Evolutionary conservation across 2,888 invertebrate genomes (phyloP).

Genomic region (Ennomos fuscantarius): DNA sequence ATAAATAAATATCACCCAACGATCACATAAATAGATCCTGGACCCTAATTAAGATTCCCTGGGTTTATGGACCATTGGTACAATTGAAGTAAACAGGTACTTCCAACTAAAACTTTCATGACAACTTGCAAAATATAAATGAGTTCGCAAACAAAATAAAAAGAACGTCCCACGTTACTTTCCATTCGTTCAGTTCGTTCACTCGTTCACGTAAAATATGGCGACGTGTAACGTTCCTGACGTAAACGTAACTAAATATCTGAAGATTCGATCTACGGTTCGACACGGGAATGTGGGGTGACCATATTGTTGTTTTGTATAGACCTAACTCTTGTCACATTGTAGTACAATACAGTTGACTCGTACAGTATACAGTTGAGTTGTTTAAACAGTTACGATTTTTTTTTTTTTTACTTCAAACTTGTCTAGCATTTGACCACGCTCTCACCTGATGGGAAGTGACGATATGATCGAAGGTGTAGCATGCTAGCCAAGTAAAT

Average conservation of each 20-base stretch:
- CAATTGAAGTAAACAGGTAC: neutral
- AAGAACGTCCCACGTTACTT: constrained; percentile 16
- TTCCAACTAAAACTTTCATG: constrained; percentile 5
- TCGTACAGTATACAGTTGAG: too few species aligned
- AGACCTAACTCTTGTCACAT: too few species aligned
- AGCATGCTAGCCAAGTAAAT: too few species aligned
- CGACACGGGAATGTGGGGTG: constrained; percentile 34
- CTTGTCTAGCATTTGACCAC: too few species aligned
- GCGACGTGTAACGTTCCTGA: constrained; percentile 41
- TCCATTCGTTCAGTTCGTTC: constrained; percentile 37
- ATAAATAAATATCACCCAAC: too few species aligned
- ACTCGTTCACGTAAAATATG: constrained; percentile 49
- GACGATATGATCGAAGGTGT: too few species aligned
- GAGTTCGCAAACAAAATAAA: constrained; percentile 18
- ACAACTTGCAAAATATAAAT: constrained; percentile 28
- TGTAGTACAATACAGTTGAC: too few species aligned
- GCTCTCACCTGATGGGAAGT: too few species aligned
- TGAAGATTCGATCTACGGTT: constrained; percentile 50
- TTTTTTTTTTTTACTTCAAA: too few species aligned
- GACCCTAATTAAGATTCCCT: too few species aligned
- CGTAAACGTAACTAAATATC: constrained; percentile 49
- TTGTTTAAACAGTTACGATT: too few species aligned
- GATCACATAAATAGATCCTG: too few species aligned
- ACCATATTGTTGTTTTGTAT: constrained; percentile 4
- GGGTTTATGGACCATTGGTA: neutral